These are phyloP conservation scores for Triplophysa yarkandensis DNA, from an alignment of 2,797 vertebrate genomes.

Conservation along the genomic window DNA sequence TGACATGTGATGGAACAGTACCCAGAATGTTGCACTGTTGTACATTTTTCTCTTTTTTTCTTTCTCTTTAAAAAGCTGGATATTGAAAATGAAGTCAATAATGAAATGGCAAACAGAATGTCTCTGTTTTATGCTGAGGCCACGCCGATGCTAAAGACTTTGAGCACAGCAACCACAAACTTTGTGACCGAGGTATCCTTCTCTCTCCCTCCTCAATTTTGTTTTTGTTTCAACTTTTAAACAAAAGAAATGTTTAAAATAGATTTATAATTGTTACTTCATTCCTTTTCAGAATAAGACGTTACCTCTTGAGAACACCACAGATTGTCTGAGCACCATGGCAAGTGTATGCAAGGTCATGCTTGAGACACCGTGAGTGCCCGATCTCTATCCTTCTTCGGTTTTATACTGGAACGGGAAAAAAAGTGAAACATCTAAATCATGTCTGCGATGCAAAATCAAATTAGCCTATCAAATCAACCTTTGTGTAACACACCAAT, in stretches of 20 bases:
- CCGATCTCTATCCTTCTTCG: background rate
- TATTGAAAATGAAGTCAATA: constrained; percentile 97
- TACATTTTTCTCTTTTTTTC: background rate
- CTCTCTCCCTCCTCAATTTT: background rate
- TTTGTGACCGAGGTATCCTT: constrained; percentile 90
- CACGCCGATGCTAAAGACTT: constrained; percentile 96
- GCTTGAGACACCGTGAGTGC: constrained; percentile 98
- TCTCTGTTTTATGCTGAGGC: constrained; percentile 98
- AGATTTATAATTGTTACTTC: background rate
- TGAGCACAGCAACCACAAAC: constrained; percentile 92
- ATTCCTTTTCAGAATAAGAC: constrained; percentile 90
- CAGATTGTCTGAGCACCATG: constrained; percentile 98
- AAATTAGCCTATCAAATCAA: background rate
- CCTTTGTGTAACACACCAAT: background rate
- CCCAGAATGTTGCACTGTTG: background rate
- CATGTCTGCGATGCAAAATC: background rate
- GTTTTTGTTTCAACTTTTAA: background rate
- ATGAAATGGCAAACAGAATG: constrained; percentile 99
- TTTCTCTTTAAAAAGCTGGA: constrained; percentile 81
- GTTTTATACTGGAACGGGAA: background rate
- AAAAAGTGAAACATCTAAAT: background rate
- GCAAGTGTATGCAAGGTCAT: constrained; percentile 98
- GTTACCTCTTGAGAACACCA: constrained; percentile 96
- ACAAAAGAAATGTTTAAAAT: background rate
- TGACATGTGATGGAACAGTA: background rate